phyloP scores from a whole-genome alignment of 53 echinoderm and acorn worm species.

The Stichopus horrens region DNA sequence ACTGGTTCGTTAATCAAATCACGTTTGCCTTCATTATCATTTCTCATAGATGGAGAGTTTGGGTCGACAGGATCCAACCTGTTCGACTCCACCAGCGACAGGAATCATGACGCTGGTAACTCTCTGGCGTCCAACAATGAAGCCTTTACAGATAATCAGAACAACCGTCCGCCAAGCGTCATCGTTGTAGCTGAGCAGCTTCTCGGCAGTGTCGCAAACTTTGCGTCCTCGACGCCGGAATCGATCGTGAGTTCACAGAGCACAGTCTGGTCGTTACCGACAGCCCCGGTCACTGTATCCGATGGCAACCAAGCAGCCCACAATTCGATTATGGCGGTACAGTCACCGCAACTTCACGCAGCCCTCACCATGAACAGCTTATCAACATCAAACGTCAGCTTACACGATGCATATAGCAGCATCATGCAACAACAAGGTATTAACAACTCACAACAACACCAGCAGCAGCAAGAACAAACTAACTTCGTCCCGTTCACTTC shows the following conservation, averaged over 20 bases:
- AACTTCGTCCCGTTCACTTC: background rate
- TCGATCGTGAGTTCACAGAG: background rate
- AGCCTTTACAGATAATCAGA: background rate
- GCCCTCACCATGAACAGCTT: conserved; percentile 17
- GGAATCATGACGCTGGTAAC: background rate
- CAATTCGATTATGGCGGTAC: conserved; percentile 18
- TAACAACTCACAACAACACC: conserved; percentile 2
- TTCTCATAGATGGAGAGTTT: background rate
- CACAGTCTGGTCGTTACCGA: background rate
- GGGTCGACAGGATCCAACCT: conserved; percentile 3
- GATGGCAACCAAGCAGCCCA: background rate
- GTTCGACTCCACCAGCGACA: background rate
- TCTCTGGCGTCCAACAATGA: background rate
- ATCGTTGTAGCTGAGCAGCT: background rate
- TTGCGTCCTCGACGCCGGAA: background rate
- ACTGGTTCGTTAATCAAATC: no score
- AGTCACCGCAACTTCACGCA: conserved; percentile 18
- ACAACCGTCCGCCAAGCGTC: background rate
- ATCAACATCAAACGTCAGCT: background rate
- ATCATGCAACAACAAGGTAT: conserved; percentile 11
- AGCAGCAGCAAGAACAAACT: background rate
- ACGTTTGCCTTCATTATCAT: background rate
- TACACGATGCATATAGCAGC: background rate
- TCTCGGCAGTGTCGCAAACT: conserved; percentile 4
- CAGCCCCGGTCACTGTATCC: background rate